Evolutionary conservation across 2,113 vertebrate species (phyloP).

Genomic region (Gobius niger): DNA sequence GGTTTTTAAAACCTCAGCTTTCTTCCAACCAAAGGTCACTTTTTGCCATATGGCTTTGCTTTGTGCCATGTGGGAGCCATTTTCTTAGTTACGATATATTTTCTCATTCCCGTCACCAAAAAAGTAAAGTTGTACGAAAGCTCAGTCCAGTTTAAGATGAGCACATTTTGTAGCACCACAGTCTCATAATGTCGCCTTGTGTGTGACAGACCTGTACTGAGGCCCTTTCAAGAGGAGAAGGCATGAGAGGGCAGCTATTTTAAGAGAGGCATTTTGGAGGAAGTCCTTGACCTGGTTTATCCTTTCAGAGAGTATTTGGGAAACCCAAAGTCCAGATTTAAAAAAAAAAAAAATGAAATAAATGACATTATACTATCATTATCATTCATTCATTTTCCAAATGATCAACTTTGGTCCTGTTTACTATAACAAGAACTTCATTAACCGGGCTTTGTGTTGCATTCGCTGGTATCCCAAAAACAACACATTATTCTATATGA

Average conservation of each 20-base stretch:
- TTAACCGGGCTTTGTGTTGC: too few relatives aligned
- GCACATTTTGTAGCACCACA: not conserved
- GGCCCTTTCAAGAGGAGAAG: constrained; percentile 53
- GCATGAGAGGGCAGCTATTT: constrained; percentile 60
- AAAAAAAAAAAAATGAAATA: too few relatives aligned
- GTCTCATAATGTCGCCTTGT: constrained; percentile 23
- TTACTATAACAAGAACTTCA: not conserved
- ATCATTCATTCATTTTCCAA: not conserved
- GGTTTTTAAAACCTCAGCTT: not conserved
- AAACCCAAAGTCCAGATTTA: constrained; percentile 47
- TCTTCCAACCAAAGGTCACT: too few relatives aligned
- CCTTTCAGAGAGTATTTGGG: constrained; percentile 43
- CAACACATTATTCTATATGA: too few relatives aligned
- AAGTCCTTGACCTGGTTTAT: constrained; percentile 71
- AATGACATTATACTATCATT: not conserved
- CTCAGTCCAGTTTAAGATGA: too few relatives aligned
- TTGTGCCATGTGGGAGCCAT: too few relatives aligned
- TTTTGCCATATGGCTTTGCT: too few relatives aligned
- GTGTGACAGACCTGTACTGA: constrained; percentile 32
- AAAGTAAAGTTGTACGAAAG: too few relatives aligned
- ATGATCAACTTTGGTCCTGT: not conserved
- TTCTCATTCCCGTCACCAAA: too few relatives aligned
- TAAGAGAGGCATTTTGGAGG: constrained; percentile 60
- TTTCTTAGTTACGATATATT: too few relatives aligned
- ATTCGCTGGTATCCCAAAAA: too few relatives aligned